Base-by-base conservation (phyloP, 2,797 vertebrate genomes). In the Acanthornis magna region DNA sequence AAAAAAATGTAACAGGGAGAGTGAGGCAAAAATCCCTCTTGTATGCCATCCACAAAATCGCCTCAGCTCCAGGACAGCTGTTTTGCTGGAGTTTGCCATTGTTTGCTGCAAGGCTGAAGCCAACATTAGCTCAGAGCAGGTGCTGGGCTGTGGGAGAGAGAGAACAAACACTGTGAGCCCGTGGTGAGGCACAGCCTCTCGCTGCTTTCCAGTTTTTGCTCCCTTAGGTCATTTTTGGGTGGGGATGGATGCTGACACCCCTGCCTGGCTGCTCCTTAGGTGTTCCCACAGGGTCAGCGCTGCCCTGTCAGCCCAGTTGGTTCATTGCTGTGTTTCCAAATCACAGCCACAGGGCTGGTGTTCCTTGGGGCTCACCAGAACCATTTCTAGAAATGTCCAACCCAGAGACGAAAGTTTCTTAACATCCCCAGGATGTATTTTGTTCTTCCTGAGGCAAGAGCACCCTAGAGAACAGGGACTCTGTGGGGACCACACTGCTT, bases 191-290 rank as follows among this genome's bases (percentile, higher is more conserved):
- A 15, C 2, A 67, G 68, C 4, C 2, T 43, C 73, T 58, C 38
- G 0, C 16, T 50, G 74, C 77, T 29, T 48, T 9, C 51, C 70
- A 54, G 58, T 5, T n/a, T 78, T 32, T 40, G 12, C 47, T 78
- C 22, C 66, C 78, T 85, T 74, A 83, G 50, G 50, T 94, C 86
- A 86, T 91, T 43, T 87, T 43, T 61, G 91, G 85, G 62, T 66
- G 88, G 87, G 63, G 72, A 13, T 58, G 77, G 67, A 19, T 89
- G 89, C 19, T 3, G 7, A 17, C 50, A 58, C 2, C 42, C 21
- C 62, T 50, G 15, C 48, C 48, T 11, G 5, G 43, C 10, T 65
- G 34, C 43, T 42, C 63, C 54, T 61, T 14, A 4, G 0, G 0
- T 23, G 26, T n/a, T 61, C 38, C 82, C 27, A 1, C 29, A 9